Conservation (phyloP, 2,113 vertebrate genomes). For the Cyprinodon tularosa region DNA sequence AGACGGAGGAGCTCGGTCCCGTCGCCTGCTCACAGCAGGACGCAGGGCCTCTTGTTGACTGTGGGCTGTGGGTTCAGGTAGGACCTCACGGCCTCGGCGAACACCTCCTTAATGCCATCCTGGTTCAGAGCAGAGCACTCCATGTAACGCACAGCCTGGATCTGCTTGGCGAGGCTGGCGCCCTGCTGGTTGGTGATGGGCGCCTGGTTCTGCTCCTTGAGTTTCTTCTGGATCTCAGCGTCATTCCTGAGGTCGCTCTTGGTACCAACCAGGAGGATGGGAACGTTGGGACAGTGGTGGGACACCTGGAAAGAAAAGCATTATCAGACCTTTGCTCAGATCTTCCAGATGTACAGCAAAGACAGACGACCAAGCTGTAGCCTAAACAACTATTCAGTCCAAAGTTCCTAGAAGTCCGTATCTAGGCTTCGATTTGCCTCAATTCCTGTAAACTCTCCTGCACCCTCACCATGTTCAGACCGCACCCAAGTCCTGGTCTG, state of each 20-base stretch:
- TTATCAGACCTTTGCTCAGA: not conserved
- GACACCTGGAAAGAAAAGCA: slow-evolving; percentile 60
- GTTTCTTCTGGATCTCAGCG: slow-evolving; percentile 84
- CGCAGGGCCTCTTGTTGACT: slow-evolving; percentile 82
- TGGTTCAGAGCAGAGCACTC: slow-evolving; percentile 95
- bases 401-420: too few relatives aligned
- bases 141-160: slow-evolving; percentile 91
- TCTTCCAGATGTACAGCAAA: not conserved
- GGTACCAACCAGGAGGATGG: slow-evolving; percentile 93
- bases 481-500: too few relatives aligned
- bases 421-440: too few relatives aligned
- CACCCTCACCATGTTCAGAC: too few relatives aligned
- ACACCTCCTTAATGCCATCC: slow-evolving; percentile 96
- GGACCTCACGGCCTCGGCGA: slow-evolving; percentile 86
- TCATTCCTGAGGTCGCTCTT: slow-evolving; percentile 94
- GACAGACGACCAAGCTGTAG: too few relatives aligned
- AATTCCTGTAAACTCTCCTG: too few relatives aligned
- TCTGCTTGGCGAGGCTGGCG: slow-evolving; percentile 86
- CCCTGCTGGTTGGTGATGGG: slow-evolving; percentile 91
- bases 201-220: slow-evolving; percentile 92
- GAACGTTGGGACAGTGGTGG: slow-evolving; percentile 93
- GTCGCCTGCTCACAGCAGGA: slow-evolving; percentile 81
- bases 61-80: slow-evolving; percentile 87
- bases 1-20: not conserved
- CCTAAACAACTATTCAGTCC: too few relatives aligned